Base-by-base conservation (phyloP, 1,140 invertebrate genomes). In the Onthophagus taurus region DNA sequence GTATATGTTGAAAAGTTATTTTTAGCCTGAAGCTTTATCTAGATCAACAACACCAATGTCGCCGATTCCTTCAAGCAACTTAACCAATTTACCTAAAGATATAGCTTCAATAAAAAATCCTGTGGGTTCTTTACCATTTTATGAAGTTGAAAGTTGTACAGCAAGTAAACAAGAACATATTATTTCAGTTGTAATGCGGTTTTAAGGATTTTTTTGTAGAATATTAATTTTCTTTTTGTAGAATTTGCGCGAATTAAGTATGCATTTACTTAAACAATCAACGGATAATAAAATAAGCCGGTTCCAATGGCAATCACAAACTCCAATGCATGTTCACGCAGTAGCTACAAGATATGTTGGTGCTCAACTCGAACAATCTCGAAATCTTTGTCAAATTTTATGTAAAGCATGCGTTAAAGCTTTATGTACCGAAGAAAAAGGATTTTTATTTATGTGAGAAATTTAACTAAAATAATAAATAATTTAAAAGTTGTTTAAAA, bases 161-260 rank as follows among this genome's bases (percentile, higher is more conserved):
- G 85, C 85, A 8, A 87, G 83, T 48, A 85, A 85, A 53, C 85
- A 89, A 57, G 85, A 90, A 52, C 85, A 90, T 62, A 76, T 89
- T 23, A 83, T 88, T 3, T 85, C 85, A 1, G 85, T 88, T 58
- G 81, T 83, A 51, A 68, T 69, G 66, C 6, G 34, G 14, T 13
- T 26, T 24, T 42, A 5, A 34, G 19, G 43, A 12, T 29, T 35
- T 42, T 2, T 3, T 36, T 36, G 8, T 12, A 16, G 2, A 5
- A 23, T 18, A 26, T 12, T 39, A 8, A 14, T 41, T 41, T 45
- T 49, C n/a, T 43, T 45, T 48, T 64, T 52, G 17, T 55, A 84
- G 73, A 89, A 88, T 66, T 68, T 89, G 17, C 74, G 85, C 0
- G 85, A 87, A 58, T 65, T 89, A 36, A 88, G 83, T 52, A 81